Evolutionary conservation across 2,113 vertebrate species (phyloP), one percentile per base, ranked within the genome.

Genomic region (Casuarius casuarius): DNA sequence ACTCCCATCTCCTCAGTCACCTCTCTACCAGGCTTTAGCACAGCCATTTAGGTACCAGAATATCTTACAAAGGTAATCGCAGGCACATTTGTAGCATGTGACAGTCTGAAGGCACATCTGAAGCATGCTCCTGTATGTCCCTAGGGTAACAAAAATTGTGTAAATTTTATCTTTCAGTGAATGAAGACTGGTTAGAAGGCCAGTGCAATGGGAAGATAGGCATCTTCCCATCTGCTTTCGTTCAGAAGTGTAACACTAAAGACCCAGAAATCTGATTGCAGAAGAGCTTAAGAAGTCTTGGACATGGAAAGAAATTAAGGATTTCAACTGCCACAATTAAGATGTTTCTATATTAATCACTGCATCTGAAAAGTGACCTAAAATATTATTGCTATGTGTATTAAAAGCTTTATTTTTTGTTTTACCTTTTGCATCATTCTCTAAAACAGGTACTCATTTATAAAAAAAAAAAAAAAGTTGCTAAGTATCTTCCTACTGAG

Each of bases 171-270:
- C 62, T 96, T 97, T 63, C 66, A 99, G 99, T 99, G 74, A 99
- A 99, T 74, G 97, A 98, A 92, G 98, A 99, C 10, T 99, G 99
- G 99, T 78, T 99, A 12, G 99, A 99, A 97, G 99, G 99, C 9
- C 90, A 98, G 52, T 99, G 98, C 92, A 98, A 98, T 1, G 99
- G 99, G 40, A 99, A 98, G 38, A 97, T 95, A 14, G 99, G 99
- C 46, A 99, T 99, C 90, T 99, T 99, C 94, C 99, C 99, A 40
- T 98, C 97, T 7, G 97, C 98, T 1, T 99, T 99, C 29, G 97
- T 99, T 93, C 90, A 97, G 67, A 76, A 87, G 49, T 52, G 12
- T 13, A 25, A 63, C 38, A 33, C 44, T 15, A 20, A 70, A 51
- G 67, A 88, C 40, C 61, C 35, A 4, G 83, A 92, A 38, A 87